phyloP scores from a whole-genome alignment of 2,888 invertebrate genomes.

The Campopleginae sp. region DNA sequence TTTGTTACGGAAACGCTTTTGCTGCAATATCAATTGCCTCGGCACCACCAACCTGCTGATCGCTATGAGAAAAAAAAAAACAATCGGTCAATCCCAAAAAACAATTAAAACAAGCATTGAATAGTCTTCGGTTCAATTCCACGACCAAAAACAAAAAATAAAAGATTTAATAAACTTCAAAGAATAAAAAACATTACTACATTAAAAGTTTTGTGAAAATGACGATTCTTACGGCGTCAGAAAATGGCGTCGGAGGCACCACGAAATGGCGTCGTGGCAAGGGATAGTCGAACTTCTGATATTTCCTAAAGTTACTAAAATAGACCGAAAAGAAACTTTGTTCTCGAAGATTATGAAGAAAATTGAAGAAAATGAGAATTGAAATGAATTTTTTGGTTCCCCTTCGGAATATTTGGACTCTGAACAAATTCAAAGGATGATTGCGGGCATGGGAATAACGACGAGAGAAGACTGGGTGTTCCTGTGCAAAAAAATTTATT shows the following conservation, averaged over 20 bases:
- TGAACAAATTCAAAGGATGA: neutral
- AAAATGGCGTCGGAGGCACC: neutral
- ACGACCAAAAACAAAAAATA: neutral
- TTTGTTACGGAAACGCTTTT: slow-evolving; percentile 90
- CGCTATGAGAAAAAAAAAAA: slow-evolving; percentile 72
- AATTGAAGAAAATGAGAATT: neutral
- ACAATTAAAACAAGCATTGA: neutral
- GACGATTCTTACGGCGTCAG: neutral
- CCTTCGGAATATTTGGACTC: neutral
- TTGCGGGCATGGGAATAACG: neutral
- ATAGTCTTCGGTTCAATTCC: neutral
- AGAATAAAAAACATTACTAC: neutral
- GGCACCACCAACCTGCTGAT: slow-evolving; percentile 73
- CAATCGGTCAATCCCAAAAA: no score
- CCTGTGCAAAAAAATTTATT: slow-evolving; percentile 57
- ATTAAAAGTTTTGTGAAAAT: neutral
- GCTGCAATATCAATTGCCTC: slow-evolving; percentile 81
- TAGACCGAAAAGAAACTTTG: no score
- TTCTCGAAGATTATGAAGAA: no score
- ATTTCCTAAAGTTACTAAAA: neutral
- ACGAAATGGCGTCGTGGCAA: neutral
- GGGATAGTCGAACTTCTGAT: neutral
- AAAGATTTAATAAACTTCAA: neutral
- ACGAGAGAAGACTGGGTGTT: neutral
- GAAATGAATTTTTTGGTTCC: neutral